These are phyloP conservation scores for Teinopalpus imperialis DNA, from an alignment of 2,888 invertebrate species.

Conservation along the genomic window DNA sequence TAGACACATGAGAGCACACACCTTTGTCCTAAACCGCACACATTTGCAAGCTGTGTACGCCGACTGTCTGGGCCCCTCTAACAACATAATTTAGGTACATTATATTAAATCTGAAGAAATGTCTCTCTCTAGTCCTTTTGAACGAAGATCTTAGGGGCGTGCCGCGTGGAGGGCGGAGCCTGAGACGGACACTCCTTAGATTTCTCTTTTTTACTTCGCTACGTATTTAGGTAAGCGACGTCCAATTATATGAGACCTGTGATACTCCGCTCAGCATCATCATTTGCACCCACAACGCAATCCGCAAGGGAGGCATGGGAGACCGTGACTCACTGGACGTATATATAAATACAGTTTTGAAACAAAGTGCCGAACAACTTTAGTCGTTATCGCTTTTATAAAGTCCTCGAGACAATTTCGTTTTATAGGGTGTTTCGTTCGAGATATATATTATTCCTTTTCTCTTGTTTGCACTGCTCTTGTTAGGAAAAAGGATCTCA, in stretches of 20 bases:
- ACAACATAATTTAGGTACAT: conserved; percentile 48
- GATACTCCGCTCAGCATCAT: conserved; percentile 40
- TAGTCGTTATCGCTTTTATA: conserved; percentile 80
- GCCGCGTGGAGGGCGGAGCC: conserved; percentile 63
- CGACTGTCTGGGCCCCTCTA: conserved; percentile 33
- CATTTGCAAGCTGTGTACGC: conserved; percentile 7
- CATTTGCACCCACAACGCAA: conserved; percentile 27
- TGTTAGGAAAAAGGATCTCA: neutral
- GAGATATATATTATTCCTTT: conserved; percentile 77
- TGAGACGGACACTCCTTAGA: conserved; percentile 75
- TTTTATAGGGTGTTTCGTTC: conserved; percentile 81
- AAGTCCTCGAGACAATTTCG: conserved; percentile 77
- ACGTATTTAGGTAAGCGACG: conserved; percentile 66
- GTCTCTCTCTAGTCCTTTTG: conserved; percentile 58
- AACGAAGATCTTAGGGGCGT: conserved; percentile 69
- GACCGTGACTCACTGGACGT: conserved; percentile 48
- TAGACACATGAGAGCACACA: conserved; percentile 11
- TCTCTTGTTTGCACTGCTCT: conserved; percentile 50
- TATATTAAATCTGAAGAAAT: conserved; percentile 64
- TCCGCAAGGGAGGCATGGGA: conserved; percentile 31
- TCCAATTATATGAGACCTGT: conserved; percentile 57
- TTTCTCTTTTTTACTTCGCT: conserved; percentile 76
- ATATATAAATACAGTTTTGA: conserved; percentile 73
- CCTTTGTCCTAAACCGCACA: conserved; percentile 14
- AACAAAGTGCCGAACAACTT: conserved; percentile 78